Base-by-base conservation (phyloP, 2,888 invertebrate species). In the Euzophera pinguis region DNA sequence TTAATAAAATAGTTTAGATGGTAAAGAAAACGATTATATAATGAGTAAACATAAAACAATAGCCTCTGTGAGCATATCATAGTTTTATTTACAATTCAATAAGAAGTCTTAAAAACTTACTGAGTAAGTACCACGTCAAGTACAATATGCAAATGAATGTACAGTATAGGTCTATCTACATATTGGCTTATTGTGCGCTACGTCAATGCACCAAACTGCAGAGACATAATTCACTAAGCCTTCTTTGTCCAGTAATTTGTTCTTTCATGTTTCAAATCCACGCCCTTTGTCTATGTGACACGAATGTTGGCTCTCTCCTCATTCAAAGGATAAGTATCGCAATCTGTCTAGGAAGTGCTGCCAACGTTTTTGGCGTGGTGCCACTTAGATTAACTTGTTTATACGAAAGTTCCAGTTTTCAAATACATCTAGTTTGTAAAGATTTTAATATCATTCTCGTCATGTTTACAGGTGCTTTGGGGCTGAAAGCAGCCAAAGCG, bases 401-500 rank as follows among this genome's bases (percentile, higher is more conserved):
- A 49, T 49, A 14, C 38, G 13, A 39, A 10, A 34, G 29, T 45
- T 32, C 10, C 10, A 16, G n/a, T 1, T 22, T 27, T 12, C 1
- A 9, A 13, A 42, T 6, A 12, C 1, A n/a, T 14, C 13, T 3
- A 43, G 43, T 43, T 43, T 43, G 13, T 4, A 34, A 45, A 14
- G 32, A 45, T 10, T 34, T 38, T 32, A 16, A 50, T 32, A n/a
- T 0, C 5, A 13, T 17, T 16, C n/a, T 32, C 37, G 14, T 41
- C 17, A 12, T 53, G 41, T 63, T 39, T 54, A 2, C 69, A 81
- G 81, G 80, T 63, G 75, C 68, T 50, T 65, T 84, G 52, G 89
- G 89, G 50, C 61, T 90, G 59, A 89, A 86, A 64, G 89, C 83
- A 55, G 87, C 75, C 17, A 89, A 90, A 67, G 75, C 82, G 13